Evolutionary conservation across 1,140 invertebrate species (phyloP).

Genomic region (Paracyclopina nana): DNA sequence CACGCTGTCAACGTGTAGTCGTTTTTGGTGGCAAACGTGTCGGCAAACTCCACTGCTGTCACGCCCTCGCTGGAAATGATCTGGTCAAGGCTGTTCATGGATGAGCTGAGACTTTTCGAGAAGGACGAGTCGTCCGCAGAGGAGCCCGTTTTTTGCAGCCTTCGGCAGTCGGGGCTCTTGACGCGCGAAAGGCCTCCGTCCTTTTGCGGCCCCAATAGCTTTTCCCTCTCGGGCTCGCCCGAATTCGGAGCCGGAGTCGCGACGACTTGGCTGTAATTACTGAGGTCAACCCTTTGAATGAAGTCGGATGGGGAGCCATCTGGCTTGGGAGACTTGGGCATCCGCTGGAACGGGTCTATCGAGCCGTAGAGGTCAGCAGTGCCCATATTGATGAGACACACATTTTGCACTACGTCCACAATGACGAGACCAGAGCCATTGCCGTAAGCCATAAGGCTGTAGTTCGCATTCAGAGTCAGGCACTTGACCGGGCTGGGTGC

Average conservation of each 20-base stretch:
- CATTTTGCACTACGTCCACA: conserved; percentile 79
- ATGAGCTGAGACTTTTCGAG: conserved; percentile 5
- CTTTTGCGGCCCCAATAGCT: too few species aligned
- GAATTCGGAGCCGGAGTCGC: neutral
- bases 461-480: conserved; percentile 80
- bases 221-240: neutral
- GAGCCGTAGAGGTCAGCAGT: conserved; percentile 67
- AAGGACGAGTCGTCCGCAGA: conserved; percentile 5
- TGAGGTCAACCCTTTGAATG: conserved; percentile 12
- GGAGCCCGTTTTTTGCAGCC: conserved; percentile 5
- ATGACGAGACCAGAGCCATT: conserved; percentile 83
- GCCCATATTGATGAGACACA: conserved; percentile 60
- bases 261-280: conserved; percentile 9
- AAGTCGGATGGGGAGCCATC: conserved; percentile 22
- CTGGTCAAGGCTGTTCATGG: conserved; percentile 11
- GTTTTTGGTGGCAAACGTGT: conserved; percentile 81
- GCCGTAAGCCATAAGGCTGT: conserved; percentile 91
- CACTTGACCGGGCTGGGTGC: conserved; percentile 61
- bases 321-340: conserved; percentile 53
- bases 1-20: conserved; percentile 12
- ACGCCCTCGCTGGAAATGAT: conserved; percentile 46
- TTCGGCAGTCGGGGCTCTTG: conserved; percentile 1
- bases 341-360: conserved; percentile 66
- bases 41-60: conserved; percentile 83
- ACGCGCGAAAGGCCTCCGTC: neutral